A percentile compares a stretch with the other conserved stretches of the same genome.
These are phyloP conservation scores for Colaptes auratus DNA, from an alignment of 2,113 vertebrate species.

Conservation along the genomic window DNA sequence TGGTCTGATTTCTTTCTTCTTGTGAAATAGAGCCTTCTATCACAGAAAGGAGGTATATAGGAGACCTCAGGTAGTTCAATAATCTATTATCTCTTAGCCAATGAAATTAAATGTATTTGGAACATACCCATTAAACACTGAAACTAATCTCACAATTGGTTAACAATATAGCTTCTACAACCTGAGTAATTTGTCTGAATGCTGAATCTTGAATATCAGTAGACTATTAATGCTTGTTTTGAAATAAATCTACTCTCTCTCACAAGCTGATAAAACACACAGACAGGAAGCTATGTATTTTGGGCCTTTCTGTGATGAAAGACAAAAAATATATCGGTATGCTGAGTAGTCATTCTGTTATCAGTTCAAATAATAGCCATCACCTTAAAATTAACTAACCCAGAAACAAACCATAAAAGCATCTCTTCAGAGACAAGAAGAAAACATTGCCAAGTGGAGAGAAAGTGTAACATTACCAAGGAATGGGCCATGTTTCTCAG, in stretches of 20 bases:
- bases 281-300: background rate
- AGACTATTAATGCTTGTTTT: background rate
- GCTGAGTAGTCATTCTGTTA: background rate
- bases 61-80: background rate
- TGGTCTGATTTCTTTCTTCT: background rate
- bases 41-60: background rate
- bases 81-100: background rate
- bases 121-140: background rate
- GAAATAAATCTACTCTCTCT: background rate
- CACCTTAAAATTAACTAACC: conserved; percentile 12
- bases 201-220: background rate
- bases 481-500: background rate
- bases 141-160: background rate
- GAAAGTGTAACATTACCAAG: background rate
- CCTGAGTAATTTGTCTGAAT: background rate
- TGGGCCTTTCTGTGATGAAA: background rate
- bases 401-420: background rate
- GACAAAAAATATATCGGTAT: background rate
- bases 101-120: background rate
- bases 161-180: background rate
- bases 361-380: background rate
- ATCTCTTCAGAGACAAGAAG: background rate
- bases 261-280: background rate
- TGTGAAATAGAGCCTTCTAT: background rate
- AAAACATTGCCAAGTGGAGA: background rate